These are phyloP conservation scores for Ptychobarbus kaznakovi DNA, from an alignment of 2,797 vertebrate species.

Conservation along the genomic window DNA sequence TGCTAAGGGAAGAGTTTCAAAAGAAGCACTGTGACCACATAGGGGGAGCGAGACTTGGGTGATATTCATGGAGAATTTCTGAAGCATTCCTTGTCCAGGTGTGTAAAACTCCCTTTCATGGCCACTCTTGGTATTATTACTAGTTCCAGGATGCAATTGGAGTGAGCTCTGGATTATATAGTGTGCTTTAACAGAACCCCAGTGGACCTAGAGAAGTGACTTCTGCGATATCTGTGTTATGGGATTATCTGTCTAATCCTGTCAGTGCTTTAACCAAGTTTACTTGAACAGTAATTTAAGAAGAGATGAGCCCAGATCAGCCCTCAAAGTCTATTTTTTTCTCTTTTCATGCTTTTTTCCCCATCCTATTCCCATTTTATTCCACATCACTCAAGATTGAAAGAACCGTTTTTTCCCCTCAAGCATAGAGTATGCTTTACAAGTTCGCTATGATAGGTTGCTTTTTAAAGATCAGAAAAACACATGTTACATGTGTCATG, in stretches of 20 bases:
- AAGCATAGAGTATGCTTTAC: constrained; percentile 3
- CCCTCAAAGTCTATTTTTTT: constrained; percentile 45
- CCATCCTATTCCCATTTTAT: constrained; percentile 18
- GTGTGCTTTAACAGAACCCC: constrained; percentile 28
- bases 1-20: constrained; percentile 54
- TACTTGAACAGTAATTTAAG: constrained; percentile 50
- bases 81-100: constrained; percentile 21
- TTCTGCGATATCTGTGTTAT: constrained; percentile 57
- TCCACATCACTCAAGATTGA: constrained; percentile 17
- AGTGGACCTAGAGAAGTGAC: constrained; percentile 32
- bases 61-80: not conserved
- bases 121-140: not conserved
- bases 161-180: constrained; percentile 27
- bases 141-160: constrained; percentile 12
- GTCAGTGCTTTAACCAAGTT: constrained; percentile 50
- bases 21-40: constrained; percentile 14
- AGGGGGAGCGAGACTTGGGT: not conserved
- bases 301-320: constrained; percentile 62
- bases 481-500: constrained; percentile 26
- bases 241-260: constrained; percentile 69
- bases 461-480: constrained; percentile 28
- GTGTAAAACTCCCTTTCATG: constrained; percentile 27
- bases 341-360: constrained; percentile 13
- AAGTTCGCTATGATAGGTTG: constrained; percentile 12
- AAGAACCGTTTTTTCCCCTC: not conserved